Base-by-base conservation (phyloP, 2,113 vertebrate genomes). In the Irena cyanogastra region DNA sequence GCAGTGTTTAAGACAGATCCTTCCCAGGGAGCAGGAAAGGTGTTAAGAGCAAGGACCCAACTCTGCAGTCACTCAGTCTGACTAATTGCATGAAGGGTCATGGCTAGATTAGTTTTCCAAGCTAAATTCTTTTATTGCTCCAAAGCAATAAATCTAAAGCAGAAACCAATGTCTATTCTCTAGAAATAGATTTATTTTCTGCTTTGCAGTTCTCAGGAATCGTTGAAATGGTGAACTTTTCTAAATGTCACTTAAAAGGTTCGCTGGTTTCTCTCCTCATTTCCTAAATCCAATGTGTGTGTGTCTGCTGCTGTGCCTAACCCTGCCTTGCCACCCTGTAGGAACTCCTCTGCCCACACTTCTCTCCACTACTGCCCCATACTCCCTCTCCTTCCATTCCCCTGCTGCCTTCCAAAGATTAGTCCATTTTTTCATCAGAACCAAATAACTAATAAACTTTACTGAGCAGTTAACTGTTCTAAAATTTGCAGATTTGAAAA, bases 221-320 rank as follows among this genome's bases (percentile, higher is more conserved):
- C 1, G 6, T 64, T 93, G 21, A 81, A 94, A 79, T 20, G 64
- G 47, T 93, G 94, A 96, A 95, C 95, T 96, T 97, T 95, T 92
- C 94, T 93, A 96, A 97, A 96, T 96, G 91, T 95, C 91, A 95
- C 28, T 74, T 95, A 39, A 91, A 94, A 87, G 93, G 95, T 94
- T 92, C 45, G 23, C 44, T 91, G 92, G 44, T 93, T 94, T 75
- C 81, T 83, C 57, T 41, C 44, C 80, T 88, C 6, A 2, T 76
- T 86, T 88, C 44, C 77, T 83, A 90, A 86, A 68, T 33, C 41
- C 59, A 44, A 1, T 35, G 37, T 44, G 31, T 54, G 39, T 54
- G 24, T 5, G 3, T 26, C 33, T 72, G 11, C 7, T 72, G 64
- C 37, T 71, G 23, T 19, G 33, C 11, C 53, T 66, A 72, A 84